These are phyloP conservation scores for Hypsopygia costalis DNA, from an alignment of 2,888 invertebrate genomes.

Conservation along the genomic window DNA sequence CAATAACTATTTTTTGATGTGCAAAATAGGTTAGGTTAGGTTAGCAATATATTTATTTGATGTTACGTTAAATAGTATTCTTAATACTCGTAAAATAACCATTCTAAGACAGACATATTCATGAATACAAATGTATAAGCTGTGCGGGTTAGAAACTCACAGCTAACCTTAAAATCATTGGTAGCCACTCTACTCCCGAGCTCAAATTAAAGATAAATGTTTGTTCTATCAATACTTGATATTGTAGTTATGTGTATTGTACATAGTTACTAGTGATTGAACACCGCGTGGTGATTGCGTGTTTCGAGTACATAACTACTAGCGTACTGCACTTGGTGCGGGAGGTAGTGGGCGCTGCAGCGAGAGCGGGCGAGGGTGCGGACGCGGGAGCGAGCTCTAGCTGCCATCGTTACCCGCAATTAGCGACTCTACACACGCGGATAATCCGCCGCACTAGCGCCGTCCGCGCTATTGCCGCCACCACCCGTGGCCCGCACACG, in stretches of 20 bases:
- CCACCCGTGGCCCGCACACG: constrained; percentile 41
- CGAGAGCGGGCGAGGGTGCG: constrained; percentile 1
- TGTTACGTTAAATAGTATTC: no score
- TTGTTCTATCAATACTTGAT: no score
- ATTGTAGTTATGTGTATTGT: not conserved
- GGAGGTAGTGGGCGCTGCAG: constrained; percentile 14
- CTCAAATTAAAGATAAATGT: no score
- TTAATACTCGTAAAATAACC: no score
- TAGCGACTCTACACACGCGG: constrained; percentile 72
- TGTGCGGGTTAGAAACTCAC: no score
- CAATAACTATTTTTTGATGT: no score
- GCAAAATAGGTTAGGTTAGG: no score
- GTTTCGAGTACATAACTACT: constrained; percentile 11
- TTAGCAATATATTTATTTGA: no score
- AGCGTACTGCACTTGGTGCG: constrained; percentile 10
- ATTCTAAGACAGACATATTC: no score
- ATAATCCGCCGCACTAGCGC: constrained; percentile 57
- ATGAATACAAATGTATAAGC: no score
- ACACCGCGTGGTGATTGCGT: constrained; percentile 21
- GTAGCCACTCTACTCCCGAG: no score
- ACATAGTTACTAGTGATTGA: constrained; percentile 9
- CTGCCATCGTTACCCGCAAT: constrained; percentile 66
- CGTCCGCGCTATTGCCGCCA: constrained; percentile 23
- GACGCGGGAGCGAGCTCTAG: constrained; percentile 19
- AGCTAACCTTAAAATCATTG: no score